Evolutionary conservation across 2,113 vertebrate species (phyloP).

Genomic region (Hiodon alosoides): DNA sequence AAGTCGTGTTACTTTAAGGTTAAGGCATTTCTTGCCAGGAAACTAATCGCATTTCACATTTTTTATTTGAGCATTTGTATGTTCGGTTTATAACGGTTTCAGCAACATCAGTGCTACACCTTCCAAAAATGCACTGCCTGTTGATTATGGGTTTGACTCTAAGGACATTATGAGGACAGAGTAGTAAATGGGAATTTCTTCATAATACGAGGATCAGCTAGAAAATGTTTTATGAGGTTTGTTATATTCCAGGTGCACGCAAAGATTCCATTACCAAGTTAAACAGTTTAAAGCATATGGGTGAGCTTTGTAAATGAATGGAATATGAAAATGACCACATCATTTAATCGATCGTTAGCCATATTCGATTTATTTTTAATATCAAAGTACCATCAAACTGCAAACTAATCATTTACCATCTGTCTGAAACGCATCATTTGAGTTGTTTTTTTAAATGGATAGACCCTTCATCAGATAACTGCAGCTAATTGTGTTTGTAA

Average conservation of each 20-base stretch:
- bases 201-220: no score
- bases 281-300: slow-evolving; percentile 22
- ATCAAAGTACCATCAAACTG: slow-evolving; percentile 12
- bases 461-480: no score
- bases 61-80: no score
- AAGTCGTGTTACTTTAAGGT: not conserved
- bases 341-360: slow-evolving; percentile 35
- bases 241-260: slow-evolving; percentile 12
- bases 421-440: slow-evolving; percentile 8
- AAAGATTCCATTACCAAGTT: slow-evolving; percentile 28
- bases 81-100: not conserved
- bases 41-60: no score
- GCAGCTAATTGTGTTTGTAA: not conserved
- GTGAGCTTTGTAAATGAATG: slow-evolving; percentile 38
- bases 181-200: slow-evolving; percentile 3
- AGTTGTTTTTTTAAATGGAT: not conserved
- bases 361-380: slow-evolving; percentile 5
- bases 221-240: not conserved
- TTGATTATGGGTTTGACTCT: not conserved
- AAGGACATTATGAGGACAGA: not conserved
- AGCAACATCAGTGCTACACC: not conserved
- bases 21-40: no score
- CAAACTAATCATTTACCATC: slow-evolving; percentile 17
- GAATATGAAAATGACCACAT: slow-evolving; percentile 31
- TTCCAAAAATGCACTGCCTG: not conserved